Evolutionary conservation across 2,797 vertebrate species (phyloP), one percentile per base, ranked within the genome.

Genomic region (Cryptoprocta ferox): DNA sequence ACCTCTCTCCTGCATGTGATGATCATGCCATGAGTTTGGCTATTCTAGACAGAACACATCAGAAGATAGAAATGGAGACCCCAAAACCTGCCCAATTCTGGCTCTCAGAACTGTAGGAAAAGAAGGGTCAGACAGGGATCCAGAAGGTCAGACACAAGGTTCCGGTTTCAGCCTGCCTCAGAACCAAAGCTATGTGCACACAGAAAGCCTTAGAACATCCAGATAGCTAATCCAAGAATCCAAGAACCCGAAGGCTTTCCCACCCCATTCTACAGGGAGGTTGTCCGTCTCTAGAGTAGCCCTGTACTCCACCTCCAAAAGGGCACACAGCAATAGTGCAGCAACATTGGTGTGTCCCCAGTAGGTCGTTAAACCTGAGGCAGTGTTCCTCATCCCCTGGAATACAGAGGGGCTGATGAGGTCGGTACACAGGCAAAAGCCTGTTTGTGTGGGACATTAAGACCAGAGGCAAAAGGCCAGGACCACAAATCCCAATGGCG

Each of bases 51-150:
- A 48, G 37, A 83, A 8, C 13, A 24, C 2, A 21, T 48, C 26
- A 94, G 79, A 88, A 79, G 78, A 86, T 37, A 35, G 68, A 84
- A 89, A 83, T 9, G 16, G 28, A 68, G 89, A 85, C 4, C 6
- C 30, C 30, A 9, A 75, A 68, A 73, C 9, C 11, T 50, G 14
- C 10, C 37, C 28, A 30, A 15, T 66, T 76, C n/a, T 92, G 68
- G 48, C 5, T 50, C 50, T 6, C 83, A 35, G 19, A 81, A 70
- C 37, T 71, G 4, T 82, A 39, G 59, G 13, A 83, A 70, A 91
- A 75, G 53, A 68, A 85, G 24, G 24, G 30, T 50, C 76, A 95
- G 76, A 91, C 16, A 66, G 9, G 11, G 45, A 39, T 53, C 19
- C 39, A 89, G 81, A 81, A 95, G 30, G 8, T 93, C 37, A 85